A percentile compares a stretch with the other conserved stretches of the same genome.
phyloP scores from a whole-genome alignment of 2,888 invertebrate species.

The Cheilosia vernalis region DNA sequence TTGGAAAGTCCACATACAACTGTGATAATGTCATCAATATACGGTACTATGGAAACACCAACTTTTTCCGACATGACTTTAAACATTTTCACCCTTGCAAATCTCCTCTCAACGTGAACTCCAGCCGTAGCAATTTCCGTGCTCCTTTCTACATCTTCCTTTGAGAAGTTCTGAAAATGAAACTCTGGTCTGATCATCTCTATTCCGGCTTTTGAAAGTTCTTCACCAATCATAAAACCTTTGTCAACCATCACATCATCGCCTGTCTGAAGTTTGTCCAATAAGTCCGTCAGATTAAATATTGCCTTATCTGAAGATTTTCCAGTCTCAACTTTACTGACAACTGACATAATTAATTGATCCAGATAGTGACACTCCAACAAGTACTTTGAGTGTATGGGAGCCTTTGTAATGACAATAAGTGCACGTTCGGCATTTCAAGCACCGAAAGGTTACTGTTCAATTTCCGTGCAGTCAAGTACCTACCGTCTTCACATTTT shows the following conservation, averaged over 20 bases:
- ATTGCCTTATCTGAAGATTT: conserved; percentile 6
- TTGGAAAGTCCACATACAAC: conserved; percentile 5
- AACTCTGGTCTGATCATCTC: conserved; percentile 9
- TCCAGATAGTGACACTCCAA: background rate
- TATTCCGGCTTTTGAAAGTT: conserved; percentile 21
- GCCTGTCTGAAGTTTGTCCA: conserved; percentile 8
- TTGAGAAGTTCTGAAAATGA: background rate
- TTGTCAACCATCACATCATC: conserved; percentile 36
- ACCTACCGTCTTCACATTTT: too few species aligned
- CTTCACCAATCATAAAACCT: conserved; percentile 21
- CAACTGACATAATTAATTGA: background rate
- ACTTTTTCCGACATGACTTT: background rate
- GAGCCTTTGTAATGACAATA: background rate
- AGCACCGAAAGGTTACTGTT: background rate
- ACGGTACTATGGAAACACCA: conserved; percentile 4
- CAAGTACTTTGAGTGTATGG: background rate
- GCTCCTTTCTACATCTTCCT: background rate
- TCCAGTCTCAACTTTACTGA: background rate
- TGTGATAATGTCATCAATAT: conserved; percentile 15
- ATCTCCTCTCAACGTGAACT: conserved; percentile 12
- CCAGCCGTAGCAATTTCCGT: background rate
- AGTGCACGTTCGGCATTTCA: background rate
- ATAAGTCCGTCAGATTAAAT: background rate
- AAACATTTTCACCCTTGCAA: conserved; percentile 13
- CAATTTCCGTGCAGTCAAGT: background rate